These are phyloP conservation scores for Danio kyathit DNA, from an alignment of 2,797 vertebrate genomes.

Conservation along the genomic window DNA sequence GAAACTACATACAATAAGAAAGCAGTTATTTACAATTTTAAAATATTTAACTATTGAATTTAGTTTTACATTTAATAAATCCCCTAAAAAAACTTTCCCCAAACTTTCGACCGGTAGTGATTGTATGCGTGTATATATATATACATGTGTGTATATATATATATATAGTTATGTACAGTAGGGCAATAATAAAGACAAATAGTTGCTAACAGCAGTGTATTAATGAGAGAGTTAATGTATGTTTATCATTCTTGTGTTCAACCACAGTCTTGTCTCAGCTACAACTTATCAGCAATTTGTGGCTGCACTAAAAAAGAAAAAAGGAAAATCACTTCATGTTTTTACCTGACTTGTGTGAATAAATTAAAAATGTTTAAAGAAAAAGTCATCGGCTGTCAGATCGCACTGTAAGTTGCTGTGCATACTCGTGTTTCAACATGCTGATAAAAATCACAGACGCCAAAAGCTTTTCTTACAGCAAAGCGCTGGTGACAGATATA, in stretches of 20 bases:
- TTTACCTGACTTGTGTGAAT: constrained; percentile 12
- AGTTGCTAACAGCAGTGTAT: not conserved
- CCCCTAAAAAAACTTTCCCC: no score
- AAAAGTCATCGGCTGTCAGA: not conserved
- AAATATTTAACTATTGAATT: no score
- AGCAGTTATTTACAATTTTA: no score
- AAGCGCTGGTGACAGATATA: constrained; percentile 12
- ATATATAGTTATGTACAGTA: not conserved
- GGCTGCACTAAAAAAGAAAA: not conserved
- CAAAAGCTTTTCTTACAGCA: not conserved
- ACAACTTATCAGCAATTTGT: constrained; percentile 24
- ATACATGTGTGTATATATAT: no score
- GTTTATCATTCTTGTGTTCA: constrained; percentile 16
- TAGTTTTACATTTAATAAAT: no score
- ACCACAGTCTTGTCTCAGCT: constrained; percentile 35
- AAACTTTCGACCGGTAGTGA: no score
- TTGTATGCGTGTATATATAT: no score
- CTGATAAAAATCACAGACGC: constrained; percentile 18
- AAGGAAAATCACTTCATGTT: constrained; percentile 3
- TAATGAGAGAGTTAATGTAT: constrained; percentile 8
- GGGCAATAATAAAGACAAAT: not conserved
- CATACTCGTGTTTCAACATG: not conserved
- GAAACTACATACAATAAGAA: no score
- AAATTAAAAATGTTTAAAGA: constrained; percentile 29
- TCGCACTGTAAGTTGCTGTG: constrained; percentile 12